phyloP scores from a whole-genome alignment of 2,797 vertebrate species.

The Dromococcyx pavoninus region DNA sequence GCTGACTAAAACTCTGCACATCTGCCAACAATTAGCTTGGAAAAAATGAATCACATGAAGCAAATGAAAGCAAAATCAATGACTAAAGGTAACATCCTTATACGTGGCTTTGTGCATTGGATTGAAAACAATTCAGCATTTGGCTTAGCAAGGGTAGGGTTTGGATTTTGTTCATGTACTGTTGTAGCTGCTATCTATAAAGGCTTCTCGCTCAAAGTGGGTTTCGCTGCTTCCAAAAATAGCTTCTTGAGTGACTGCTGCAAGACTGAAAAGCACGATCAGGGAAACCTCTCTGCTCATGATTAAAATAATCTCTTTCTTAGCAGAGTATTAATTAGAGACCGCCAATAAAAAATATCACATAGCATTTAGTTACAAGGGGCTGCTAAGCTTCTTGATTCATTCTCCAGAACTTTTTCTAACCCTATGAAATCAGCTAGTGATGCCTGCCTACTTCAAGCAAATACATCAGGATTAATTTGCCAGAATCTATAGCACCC shows the following conservation, averaged over 20 bases:
- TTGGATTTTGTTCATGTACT: constrained; percentile 40
- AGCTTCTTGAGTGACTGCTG: constrained; percentile 60
- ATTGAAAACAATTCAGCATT: constrained; percentile 18
- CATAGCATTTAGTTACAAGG: constrained; percentile 59
- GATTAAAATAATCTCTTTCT: constrained; percentile 71
- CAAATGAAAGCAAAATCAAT: not conserved
- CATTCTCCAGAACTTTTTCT: not conserved
- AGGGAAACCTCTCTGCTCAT: constrained; percentile 65
- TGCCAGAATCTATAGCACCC: not conserved
- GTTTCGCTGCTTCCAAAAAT: constrained; percentile 68
- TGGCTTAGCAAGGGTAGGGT: not conserved
- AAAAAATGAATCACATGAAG: not conserved
- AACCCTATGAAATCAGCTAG: not conserved
- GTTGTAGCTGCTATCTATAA: constrained; percentile 34
- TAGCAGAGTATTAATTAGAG: constrained; percentile 73
- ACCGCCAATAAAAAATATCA: constrained; percentile 49
- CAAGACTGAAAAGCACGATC: constrained; percentile 58
- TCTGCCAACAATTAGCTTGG: not conserved
- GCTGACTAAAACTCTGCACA: not conserved
- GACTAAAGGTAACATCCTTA: not conserved
- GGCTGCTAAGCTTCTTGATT: constrained; percentile 54
- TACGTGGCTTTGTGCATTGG: not conserved
- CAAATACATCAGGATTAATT: not conserved
- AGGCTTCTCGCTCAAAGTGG: constrained; percentile 62
- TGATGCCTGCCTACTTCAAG: not conserved